Evolutionary conservation across 2,797 vertebrate species (phyloP).

Genomic region (Perodicticus potto): DNA sequence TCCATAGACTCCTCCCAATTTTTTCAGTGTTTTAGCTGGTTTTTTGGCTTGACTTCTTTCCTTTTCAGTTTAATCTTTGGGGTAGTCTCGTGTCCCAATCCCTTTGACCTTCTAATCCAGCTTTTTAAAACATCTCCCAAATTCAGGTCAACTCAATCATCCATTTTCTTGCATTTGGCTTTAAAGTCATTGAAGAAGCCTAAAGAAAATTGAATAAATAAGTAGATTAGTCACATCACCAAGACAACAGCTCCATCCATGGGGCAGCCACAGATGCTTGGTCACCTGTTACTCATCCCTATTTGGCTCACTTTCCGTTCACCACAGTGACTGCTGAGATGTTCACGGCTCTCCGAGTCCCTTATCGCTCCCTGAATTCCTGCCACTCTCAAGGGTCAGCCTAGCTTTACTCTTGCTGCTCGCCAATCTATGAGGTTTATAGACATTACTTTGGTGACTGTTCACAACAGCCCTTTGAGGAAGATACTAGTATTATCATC

Average conservation of each 20-base stretch:
- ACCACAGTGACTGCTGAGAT: neutral
- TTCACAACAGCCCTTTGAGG: neutral
- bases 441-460: neutral
- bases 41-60: conserved; percentile 46
- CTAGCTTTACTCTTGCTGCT: neutral
- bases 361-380: neutral
- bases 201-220: conserved; percentile 37
- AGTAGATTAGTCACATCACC: conserved; percentile 6
- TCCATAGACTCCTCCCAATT: neutral
- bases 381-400: neutral
- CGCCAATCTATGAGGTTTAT: neutral
- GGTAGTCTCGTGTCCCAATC: neutral
- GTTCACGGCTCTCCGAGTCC: neutral
- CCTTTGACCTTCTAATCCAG: conserved; percentile 35
- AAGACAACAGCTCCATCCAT: neutral
- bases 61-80: conserved; percentile 43
- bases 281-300: conserved; percentile 1
- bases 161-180: conserved; percentile 36
- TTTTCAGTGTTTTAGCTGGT: conserved; percentile 19
- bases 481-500: neutral
- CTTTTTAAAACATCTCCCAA: conserved; percentile 38
- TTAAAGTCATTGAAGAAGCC: conserved; percentile 57
- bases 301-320: neutral
- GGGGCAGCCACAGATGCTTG: neutral
- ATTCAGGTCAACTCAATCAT: conserved; percentile 14